Conservation (phyloP, 1,140 invertebrate species). For the Bombus huntii region DNA sequence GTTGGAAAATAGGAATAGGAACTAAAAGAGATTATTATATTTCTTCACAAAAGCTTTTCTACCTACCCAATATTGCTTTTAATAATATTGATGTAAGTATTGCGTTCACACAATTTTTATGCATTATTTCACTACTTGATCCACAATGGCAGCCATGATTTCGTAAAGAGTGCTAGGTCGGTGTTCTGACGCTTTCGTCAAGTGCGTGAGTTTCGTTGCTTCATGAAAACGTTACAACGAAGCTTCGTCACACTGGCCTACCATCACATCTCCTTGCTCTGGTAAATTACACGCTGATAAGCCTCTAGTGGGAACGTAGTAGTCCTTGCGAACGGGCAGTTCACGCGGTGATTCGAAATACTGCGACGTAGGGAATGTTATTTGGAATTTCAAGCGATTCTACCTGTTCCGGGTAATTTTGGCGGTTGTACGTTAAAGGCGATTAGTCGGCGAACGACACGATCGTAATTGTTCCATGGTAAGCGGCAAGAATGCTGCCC, state of each 20-base stretch:
- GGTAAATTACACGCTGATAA: conserved; percentile 23
- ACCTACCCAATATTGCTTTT: too few species aligned
- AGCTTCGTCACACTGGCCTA: background rate
- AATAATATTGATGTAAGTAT: too few species aligned
- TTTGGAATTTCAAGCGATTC: conserved; percentile 26
- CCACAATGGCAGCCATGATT: too few species aligned
- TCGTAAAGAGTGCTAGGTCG: background rate
- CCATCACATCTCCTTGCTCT: background rate
- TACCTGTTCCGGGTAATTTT: conserved; percentile 26
- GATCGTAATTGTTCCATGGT: conserved; percentile 19
- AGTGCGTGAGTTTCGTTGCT: too few species aligned
- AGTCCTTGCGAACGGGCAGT: background rate
- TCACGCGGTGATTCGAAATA: conserved; percentile 18
- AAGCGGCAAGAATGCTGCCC: conserved; percentile 14
- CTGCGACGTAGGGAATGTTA: conserved; percentile 15
- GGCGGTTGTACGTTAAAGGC: conserved; percentile 31
- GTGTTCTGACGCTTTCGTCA: background rate
- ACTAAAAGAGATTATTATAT: background rate
- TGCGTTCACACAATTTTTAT: too few species aligned
- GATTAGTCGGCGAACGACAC: conserved; percentile 17
- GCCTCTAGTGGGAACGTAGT: background rate
- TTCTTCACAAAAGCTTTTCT: too few species aligned
- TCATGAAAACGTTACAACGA: background rate
- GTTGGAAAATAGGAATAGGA: background rate
- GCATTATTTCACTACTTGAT: too few species aligned